phyloP scores from a whole-genome alignment of 2,888 invertebrate species.

The Orgyia antiqua region DNA sequence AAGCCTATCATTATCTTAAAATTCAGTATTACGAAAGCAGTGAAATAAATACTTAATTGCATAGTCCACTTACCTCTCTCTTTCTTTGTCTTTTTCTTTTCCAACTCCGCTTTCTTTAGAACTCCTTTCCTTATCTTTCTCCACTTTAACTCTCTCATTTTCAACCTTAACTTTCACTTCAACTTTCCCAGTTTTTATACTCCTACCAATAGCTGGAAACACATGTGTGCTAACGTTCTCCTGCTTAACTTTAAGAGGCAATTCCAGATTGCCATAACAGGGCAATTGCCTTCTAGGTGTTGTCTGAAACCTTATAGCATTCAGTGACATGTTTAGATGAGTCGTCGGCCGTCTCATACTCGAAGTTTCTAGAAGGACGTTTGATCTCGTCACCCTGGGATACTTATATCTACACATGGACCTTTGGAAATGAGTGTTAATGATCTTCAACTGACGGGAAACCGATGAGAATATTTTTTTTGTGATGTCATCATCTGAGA shows the following conservation, averaged over 20 bases:
- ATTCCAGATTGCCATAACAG: constrained; percentile 68
- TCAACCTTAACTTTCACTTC: constrained; percentile 45
- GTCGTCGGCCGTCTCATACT: constrained; percentile 47
- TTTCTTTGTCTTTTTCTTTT: constrained; percentile 34
- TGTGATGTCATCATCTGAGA: constrained; percentile 52
- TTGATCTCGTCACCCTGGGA: constrained; percentile 62
- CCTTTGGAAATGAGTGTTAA: constrained; percentile 60
- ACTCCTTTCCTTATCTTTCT: constrained; percentile 36
- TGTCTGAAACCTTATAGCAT: constrained; percentile 61
- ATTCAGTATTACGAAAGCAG: too few relatives aligned
- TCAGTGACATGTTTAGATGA: constrained; percentile 51
- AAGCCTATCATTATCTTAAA: too few relatives aligned
- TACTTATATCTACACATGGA: constrained; percentile 67
- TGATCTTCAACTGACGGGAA: constrained; percentile 58
- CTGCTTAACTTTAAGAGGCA: constrained; percentile 65
- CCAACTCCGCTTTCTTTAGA: too few relatives aligned
- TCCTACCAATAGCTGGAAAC: constrained; percentile 44
- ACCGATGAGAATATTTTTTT: constrained; percentile 63
- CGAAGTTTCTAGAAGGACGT: constrained; percentile 57
- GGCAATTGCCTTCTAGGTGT: constrained; percentile 61
- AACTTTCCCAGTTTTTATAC: constrained; percentile 40
- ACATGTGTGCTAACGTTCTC: constrained; percentile 46
- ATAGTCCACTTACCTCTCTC: constrained; percentile 32
- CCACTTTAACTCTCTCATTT: constrained; percentile 40
- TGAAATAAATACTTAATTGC: too few relatives aligned